phyloP scores from a whole-genome alignment of 2,888 invertebrate genomes.

The Tachystola acroxantha region DNA sequence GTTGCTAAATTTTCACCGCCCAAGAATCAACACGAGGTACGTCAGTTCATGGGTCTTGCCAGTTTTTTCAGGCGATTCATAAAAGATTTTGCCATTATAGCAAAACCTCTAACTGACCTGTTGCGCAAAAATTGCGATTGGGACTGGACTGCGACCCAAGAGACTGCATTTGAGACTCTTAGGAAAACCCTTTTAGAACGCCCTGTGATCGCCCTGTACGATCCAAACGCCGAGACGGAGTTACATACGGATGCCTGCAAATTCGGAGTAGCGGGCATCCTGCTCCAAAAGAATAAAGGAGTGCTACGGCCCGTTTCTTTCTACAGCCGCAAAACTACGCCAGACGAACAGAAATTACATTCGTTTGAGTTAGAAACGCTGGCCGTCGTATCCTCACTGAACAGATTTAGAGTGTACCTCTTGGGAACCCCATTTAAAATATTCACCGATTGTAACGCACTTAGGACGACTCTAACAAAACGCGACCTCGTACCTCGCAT shows the following conservation, averaged over 20 bases:
- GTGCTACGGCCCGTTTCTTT: conserved; percentile 4
- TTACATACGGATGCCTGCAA: conserved; percentile 35
- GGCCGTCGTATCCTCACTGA: conserved; percentile 11
- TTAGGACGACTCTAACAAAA: conserved; percentile 23
- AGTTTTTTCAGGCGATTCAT: no score
- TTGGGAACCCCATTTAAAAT: conserved; percentile 13
- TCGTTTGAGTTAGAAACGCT: conserved; percentile 11
- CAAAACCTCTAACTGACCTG: conserved; percentile 21
- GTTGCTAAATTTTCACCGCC: conserved; percentile 20
- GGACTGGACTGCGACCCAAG: not conserved
- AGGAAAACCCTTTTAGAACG: not conserved
- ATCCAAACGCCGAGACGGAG: conserved; percentile 18
- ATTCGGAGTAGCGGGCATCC: conserved; percentile 24
- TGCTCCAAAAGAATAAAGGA: conserved; percentile 19
- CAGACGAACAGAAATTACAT: conserved; percentile 10
- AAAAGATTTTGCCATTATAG: conserved; percentile 16
- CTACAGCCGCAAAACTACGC: conserved; percentile 12
- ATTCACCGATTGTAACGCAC: conserved; percentile 15
- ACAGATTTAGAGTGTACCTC: conserved; percentile 13
- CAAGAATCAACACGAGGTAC: conserved; percentile 15
- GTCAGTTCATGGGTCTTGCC: no score
- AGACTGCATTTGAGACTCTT: not conserved
- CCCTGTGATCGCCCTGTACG: conserved; percentile 24
- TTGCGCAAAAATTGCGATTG: conserved; percentile 8
- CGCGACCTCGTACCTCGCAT: conserved; percentile 29